Evolutionary conservation across 2,888 invertebrate genomes (phyloP).

Genomic region (Cecidostiba fungosa): DNA sequence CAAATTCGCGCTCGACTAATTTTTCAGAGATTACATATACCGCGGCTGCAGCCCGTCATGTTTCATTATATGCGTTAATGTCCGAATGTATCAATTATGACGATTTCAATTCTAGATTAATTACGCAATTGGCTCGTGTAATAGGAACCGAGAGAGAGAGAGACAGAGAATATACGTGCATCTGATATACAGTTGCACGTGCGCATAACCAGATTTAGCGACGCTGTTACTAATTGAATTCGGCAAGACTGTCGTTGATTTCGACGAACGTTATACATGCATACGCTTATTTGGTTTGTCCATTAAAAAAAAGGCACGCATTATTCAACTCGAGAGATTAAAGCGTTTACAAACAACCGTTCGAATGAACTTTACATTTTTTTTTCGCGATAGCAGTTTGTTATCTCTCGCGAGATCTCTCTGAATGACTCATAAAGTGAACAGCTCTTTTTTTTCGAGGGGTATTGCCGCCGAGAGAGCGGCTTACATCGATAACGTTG

Average conservation of each 20-base stretch:
- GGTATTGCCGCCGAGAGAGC: not conserved
- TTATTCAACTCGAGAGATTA: not conserved
- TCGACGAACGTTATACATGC: not conserved
- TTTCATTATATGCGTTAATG: not conserved
- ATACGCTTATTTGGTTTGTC: not conserved
- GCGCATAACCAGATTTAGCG: not conserved
- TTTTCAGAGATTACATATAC: not conserved
- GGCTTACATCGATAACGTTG: not conserved
- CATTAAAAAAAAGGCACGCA: not conserved
- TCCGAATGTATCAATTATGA: not conserved
- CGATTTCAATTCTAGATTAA: conserved; percentile 19
- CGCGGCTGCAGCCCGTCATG: not conserved
- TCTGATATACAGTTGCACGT: not conserved
- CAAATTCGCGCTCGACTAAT: conserved; percentile 2
- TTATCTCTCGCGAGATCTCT: not conserved
- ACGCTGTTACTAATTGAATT: not conserved
- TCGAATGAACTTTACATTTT: not conserved
- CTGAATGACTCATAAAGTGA: not conserved
- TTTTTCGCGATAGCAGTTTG: not conserved
- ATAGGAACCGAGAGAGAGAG: not conserved
- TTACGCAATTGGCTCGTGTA: not conserved
- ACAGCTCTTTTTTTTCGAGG: not conserved
- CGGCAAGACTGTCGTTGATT: not conserved
- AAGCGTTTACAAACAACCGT: not conserved
- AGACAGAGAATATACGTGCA: not conserved